These are phyloP conservation scores for Xylocopa sonorina DNA, from an alignment of 1,140 invertebrate species.

Conservation along the genomic window DNA sequence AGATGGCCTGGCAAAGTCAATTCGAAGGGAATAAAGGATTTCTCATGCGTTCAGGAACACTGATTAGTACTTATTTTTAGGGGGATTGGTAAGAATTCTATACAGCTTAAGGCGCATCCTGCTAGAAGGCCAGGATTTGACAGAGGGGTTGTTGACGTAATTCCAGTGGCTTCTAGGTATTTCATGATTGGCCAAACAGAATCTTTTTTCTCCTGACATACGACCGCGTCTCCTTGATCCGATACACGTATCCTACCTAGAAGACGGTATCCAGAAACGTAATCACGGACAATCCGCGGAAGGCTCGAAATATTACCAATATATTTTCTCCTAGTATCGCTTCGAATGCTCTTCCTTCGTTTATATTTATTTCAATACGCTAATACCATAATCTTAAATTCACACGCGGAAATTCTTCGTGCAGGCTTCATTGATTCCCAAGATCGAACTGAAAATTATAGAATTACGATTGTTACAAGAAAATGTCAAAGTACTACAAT, in stretches of 20 bases:
- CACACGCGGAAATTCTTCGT: no score
- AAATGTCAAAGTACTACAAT: no score
- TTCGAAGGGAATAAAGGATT: no score
- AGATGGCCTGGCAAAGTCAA: no score
- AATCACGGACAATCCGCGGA: slow-evolving; percentile 33
- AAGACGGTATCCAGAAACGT: slow-evolving; percentile 16
- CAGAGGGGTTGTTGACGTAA: slow-evolving; percentile 63
- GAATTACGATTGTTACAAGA: no score
- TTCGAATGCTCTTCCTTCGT: slow-evolving; percentile 1
- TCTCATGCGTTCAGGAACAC: no score
- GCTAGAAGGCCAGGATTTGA: slow-evolving; percentile 55
- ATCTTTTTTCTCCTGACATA: slow-evolving; percentile 58
- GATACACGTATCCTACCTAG: slow-evolving; percentile 41
- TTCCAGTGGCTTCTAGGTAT: slow-evolving; percentile 70
- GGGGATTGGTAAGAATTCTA: no score
- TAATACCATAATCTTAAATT: slow-evolving; percentile 17
- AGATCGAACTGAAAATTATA: no score
- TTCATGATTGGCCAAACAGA: slow-evolving; percentile 70
- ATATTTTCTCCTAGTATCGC: slow-evolving; percentile 47
- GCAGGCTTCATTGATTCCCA: no score
- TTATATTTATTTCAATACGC: no score
- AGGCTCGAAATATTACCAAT: slow-evolving; percentile 55
- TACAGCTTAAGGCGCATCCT: slow-evolving; percentile 59
- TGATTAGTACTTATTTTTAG: no score
- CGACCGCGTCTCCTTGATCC: slow-evolving; percentile 57